phyloP scores from a whole-genome alignment of 2,888 invertebrate genomes.

The Halictus ligatus region DNA sequence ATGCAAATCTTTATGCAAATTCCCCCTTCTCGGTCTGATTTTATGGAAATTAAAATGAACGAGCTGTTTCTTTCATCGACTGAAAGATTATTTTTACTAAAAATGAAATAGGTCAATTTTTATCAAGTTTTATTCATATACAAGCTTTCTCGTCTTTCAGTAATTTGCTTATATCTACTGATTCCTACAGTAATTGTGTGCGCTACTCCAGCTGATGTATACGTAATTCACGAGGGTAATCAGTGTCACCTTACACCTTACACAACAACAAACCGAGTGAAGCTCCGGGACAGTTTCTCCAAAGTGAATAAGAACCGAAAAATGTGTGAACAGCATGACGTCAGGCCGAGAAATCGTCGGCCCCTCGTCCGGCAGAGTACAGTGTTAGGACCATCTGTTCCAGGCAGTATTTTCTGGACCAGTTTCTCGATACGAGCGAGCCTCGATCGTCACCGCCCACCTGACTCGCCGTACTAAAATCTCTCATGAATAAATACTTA shows the following conservation, averaged over 20 bases:
- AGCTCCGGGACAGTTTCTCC: not conserved
- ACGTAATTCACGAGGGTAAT: not conserved
- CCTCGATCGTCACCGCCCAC: not conserved
- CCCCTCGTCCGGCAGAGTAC: not conserved
- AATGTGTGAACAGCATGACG: not conserved
- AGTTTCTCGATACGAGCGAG: not conserved
- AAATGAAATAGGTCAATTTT: too few species aligned
- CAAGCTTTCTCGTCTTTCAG: not conserved
- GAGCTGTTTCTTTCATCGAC: too few species aligned
- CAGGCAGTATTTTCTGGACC: not conserved
- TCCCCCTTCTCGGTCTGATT: too few species aligned
- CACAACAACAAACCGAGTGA: not conserved
- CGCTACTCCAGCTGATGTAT: not conserved
- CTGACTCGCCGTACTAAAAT: not conserved
- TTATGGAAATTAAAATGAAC: too few species aligned
- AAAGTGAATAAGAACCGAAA: not conserved
- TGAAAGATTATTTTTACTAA: too few species aligned
- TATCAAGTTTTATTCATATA: too few species aligned
- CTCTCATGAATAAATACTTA: slow-evolving; percentile 11
- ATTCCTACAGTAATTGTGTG: not conserved
- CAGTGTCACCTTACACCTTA: not conserved
- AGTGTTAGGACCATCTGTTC: not conserved
- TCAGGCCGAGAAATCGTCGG: not conserved
- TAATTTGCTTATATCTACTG: not conserved
- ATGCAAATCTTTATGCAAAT: too few species aligned